phyloP scores from a whole-genome alignment of 2,113 vertebrate species.

The Trichechus manatus region DNA sequence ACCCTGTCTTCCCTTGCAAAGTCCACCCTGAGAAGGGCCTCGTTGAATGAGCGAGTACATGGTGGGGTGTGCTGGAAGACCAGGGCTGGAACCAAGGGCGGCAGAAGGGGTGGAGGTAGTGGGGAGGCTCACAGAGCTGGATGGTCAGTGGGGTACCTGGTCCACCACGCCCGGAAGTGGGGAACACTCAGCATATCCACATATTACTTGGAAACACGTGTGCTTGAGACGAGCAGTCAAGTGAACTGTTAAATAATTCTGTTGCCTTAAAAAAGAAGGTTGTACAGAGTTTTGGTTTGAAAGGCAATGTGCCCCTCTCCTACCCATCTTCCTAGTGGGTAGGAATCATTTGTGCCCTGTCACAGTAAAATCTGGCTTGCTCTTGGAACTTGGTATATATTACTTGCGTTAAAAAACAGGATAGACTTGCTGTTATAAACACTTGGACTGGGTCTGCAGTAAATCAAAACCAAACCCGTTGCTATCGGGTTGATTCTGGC shows the following conservation, averaged over 20 bases:
- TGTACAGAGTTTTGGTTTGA: background rate
- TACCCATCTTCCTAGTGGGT: background rate
- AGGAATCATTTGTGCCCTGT: background rate
- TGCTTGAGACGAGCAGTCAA: background rate
- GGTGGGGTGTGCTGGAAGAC: fast-evolving
- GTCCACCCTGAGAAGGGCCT: background rate
- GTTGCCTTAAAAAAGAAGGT: background rate
- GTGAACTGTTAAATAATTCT: background rate
- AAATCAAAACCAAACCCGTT: background rate
- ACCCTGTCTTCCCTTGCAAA: background rate
- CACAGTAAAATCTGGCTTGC: background rate
- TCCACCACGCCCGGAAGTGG: background rate
- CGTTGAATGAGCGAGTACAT: background rate
- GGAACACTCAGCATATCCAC: background rate
- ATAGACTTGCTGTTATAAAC: background rate
- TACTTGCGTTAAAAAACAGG: background rate
- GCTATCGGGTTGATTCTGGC: background rate
- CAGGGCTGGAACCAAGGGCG: background rate
- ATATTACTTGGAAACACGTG: background rate
- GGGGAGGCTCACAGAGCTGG: background rate
- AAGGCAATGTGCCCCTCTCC: background rate
- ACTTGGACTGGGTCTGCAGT: background rate
- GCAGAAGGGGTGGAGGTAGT: fast-evolving
- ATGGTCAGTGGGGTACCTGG: too few species aligned
- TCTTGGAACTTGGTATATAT: background rate